A percentile compares a stretch with the other conserved stretches of the same genome.
These are phyloP conservation scores for Athene cunicularia DNA, from an alignment of 2,113 vertebrate genomes.

Conservation along the genomic window DNA sequence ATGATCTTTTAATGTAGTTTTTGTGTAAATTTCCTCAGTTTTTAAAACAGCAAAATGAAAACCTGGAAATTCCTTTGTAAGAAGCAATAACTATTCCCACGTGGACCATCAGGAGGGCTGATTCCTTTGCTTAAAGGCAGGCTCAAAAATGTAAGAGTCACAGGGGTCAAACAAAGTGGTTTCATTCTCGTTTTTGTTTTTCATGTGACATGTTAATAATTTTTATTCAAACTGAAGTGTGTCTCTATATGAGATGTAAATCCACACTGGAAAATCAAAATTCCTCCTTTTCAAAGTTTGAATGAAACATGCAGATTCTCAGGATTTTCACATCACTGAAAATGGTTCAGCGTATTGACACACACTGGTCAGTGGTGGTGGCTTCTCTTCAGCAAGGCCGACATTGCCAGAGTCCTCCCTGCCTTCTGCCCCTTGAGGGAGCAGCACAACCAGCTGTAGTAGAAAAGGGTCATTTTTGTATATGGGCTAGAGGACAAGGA, in stretches of 20 bases:
- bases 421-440: not conserved
- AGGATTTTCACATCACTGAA: not conserved
- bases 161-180: not conserved
- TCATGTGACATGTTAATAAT: not conserved
- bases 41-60: not conserved
- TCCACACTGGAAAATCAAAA: not conserved
- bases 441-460: not conserved
- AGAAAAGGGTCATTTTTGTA: not conserved
- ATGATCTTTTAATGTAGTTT: not conserved
- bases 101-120: not conserved
- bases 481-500: not conserved
- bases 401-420: not conserved
- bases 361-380: fast-evolving
- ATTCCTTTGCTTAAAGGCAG: not conserved
- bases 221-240: not conserved
- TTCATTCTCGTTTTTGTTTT: not conserved
- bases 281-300: not conserved
- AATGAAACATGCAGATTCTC: not conserved
- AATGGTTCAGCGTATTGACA: not conserved
- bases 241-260: not conserved
- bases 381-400: not conserved
- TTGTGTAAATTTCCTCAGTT: not conserved
- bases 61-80: not conserved
- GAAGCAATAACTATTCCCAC: not conserved
- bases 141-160: not conserved